These are phyloP conservation scores for Petaurus breviceps DNA, from an alignment of 2,113 vertebrate genomes.

Conservation along the genomic window DNA sequence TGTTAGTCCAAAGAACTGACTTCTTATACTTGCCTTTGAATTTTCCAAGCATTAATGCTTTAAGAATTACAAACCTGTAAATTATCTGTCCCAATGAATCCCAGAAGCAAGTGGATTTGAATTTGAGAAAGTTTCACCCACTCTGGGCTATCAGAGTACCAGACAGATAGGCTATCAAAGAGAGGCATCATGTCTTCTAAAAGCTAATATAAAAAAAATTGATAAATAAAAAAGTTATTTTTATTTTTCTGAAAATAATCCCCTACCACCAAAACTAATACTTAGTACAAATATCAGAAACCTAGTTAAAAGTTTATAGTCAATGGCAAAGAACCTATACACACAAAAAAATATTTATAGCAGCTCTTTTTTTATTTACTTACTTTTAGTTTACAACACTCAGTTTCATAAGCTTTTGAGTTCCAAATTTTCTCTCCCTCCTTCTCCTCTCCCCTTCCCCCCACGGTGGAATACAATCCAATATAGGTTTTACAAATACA, in stretches of 20 bases:
- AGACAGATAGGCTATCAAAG: constrained; percentile 94
- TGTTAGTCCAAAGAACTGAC: constrained; percentile 6
- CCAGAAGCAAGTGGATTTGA: constrained; percentile 93
- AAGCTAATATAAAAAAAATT: constrained; percentile 81
- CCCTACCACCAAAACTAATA: constrained; percentile 11
- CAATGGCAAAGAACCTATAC: background rate
- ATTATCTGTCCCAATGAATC: constrained; percentile 95
- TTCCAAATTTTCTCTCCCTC: no score
- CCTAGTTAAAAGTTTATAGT: constrained; percentile 7
- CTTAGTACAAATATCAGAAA: constrained; percentile 51
- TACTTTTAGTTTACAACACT: no score
- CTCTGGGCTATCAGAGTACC: constrained; percentile 90
- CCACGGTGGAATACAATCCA: no score
- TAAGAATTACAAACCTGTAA: constrained; percentile 87
- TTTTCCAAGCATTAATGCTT: constrained; percentile 40
- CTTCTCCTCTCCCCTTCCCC: no score
- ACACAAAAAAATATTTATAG: background rate
- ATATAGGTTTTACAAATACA: no score
- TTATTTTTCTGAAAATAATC: constrained; percentile 11
- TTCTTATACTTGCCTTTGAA: constrained; percentile 48
- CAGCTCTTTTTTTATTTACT: no score
- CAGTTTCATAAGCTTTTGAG: no score
- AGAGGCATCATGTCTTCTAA: constrained; percentile 93
- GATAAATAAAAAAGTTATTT: constrained; percentile 56
- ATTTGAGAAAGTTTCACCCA: constrained; percentile 93